A percentile compares a stretch with the other conserved stretches of the same genome.
Conservation (phyloP, 2,797 vertebrate genomes). For the Halcyon chelicuti region DNA sequence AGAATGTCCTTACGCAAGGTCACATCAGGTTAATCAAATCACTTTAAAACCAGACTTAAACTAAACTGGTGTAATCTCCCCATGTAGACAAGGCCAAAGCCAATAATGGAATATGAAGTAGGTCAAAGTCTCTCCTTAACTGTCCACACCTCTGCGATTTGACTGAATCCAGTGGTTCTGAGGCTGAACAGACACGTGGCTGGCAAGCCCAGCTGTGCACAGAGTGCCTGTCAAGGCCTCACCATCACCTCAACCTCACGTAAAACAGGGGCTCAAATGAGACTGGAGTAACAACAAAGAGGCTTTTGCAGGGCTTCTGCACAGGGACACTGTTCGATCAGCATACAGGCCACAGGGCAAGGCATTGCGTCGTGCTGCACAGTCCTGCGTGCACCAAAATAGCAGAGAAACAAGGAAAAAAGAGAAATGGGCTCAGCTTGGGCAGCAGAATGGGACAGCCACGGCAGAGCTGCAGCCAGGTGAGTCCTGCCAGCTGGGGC, state of each 20-base stretch:
- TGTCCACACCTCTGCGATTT: background rate
- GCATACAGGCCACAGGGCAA: background rate
- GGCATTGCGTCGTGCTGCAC: background rate
- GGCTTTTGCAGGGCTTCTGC: background rate
- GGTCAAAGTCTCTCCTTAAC: background rate
- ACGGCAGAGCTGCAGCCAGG: background rate
- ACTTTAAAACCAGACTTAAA: constrained; percentile 50
- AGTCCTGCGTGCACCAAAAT: background rate
- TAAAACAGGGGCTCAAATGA: background rate
- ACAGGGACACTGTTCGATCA: background rate
- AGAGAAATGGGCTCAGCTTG: background rate
- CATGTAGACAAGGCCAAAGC: constrained; percentile 31
- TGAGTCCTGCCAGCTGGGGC: rapidly evolving
- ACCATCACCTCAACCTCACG: background rate
- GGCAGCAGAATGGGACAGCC: background rate
- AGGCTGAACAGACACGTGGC: background rate
- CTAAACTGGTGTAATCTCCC: constrained; percentile 20
- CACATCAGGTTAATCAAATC: constrained; percentile 52
- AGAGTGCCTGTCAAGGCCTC: rapidly evolving
- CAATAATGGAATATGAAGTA: constrained; percentile 48
- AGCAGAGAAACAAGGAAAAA: background rate
- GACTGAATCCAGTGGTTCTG: background rate
- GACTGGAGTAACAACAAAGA: background rate
- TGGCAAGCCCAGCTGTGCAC: background rate
- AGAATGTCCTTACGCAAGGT: background rate